phyloP scores from a whole-genome alignment of 2,113 vertebrate genomes.

The Oreocharis arfaki region DNA sequence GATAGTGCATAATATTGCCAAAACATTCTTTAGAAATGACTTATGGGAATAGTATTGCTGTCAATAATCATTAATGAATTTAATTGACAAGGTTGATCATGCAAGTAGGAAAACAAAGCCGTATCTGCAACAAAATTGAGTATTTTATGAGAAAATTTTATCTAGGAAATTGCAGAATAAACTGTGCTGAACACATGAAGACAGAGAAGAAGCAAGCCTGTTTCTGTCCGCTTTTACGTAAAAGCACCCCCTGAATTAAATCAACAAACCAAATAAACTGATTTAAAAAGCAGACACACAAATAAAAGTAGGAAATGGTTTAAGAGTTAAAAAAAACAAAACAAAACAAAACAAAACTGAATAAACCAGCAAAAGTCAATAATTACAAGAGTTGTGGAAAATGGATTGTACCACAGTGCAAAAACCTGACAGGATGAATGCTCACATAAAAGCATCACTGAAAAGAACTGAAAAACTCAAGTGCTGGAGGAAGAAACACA shows the following conservation, averaged over 20 bases:
- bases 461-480: neutral
- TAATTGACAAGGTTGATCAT: neutral
- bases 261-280: neutral
- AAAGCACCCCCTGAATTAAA: neutral
- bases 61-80: neutral
- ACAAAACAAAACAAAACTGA: too few species aligned
- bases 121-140: neutral
- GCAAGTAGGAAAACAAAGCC: neutral
- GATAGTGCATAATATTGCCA: neutral
- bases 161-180: neutral
- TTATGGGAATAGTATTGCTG: neutral
- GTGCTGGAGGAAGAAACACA: neutral
- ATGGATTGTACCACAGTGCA: neutral
- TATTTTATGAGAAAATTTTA: neutral
- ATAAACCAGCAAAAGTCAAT: neutral
- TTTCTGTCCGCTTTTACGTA: fast-evolving
- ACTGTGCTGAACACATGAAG: neutral
- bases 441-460: neutral
- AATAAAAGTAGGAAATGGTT: neutral
- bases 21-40: neutral
- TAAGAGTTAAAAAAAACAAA: neutral
- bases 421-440: neutral
- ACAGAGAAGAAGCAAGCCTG: neutral
- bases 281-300: neutral
- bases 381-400: neutral